Evolutionary conservation across 92 coral and sea anemone species (phyloP).

Genomic region (Scolanthus callimorphus): DNA sequence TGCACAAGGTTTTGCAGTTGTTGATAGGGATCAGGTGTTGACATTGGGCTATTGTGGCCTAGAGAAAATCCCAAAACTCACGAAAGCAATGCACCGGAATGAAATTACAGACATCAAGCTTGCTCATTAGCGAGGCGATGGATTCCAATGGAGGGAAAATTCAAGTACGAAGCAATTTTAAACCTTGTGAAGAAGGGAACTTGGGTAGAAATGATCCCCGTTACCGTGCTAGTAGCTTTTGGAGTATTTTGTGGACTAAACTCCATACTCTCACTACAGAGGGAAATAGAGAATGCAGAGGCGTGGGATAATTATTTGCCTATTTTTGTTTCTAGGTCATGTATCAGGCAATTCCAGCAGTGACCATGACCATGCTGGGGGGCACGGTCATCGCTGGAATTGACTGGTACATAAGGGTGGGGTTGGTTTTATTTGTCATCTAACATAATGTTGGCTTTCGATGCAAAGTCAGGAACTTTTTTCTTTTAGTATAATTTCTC

Average conservation of each 20-base stretch:
- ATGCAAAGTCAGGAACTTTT: no score
- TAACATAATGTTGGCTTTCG: not conserved
- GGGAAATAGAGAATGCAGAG: no score
- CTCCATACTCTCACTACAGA: no score
- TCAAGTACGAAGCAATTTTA: not conserved
- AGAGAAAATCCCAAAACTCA: not conserved
- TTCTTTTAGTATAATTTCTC: no score
- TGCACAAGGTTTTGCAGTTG: not conserved
- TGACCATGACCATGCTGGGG: no score
- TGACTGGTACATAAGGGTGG: no score
- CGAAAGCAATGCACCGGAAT: not conserved
- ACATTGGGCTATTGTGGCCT: not conserved
- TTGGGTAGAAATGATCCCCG: not conserved
- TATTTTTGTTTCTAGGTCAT: not conserved
- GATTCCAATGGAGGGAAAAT: not conserved
- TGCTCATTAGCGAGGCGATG: not conserved
- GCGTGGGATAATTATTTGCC: not conserved
- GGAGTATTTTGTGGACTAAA: not conserved
- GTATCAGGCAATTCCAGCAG: not conserved
- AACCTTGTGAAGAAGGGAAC: not conserved
- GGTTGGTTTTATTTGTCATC: not conserved
- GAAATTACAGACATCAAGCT: not conserved
- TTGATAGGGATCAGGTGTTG: not conserved
- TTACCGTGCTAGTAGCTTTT: not conserved
- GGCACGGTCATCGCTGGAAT: no score